Conservation (phyloP, 2,888 invertebrate species). For the Holacanthella duospinosa region DNA sequence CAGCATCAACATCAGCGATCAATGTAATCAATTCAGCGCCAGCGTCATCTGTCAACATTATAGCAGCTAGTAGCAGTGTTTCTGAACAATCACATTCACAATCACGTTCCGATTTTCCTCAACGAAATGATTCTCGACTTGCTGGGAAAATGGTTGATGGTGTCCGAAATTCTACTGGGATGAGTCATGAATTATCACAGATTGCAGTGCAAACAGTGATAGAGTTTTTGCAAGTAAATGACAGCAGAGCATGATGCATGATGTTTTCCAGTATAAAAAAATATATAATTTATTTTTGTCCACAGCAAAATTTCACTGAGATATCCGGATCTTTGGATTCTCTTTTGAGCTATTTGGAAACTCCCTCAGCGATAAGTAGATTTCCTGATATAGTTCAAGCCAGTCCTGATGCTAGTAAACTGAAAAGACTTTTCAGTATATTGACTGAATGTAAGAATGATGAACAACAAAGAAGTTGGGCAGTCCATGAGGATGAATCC, state of each 20-base stretch:
- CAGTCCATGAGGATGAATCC: slow-evolving; percentile 82
- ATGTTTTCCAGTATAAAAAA: too few species aligned
- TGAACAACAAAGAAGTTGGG: slow-evolving; percentile 91
- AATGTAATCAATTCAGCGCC: too few species aligned
- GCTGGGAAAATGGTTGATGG: slow-evolving; percentile 38
- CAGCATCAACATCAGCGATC: background rate
- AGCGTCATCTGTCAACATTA: too few species aligned
- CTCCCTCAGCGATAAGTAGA: slow-evolving; percentile 31
- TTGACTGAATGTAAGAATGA: slow-evolving; percentile 84
- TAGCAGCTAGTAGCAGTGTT: too few species aligned
- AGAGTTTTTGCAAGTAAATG: slow-evolving; percentile 37
- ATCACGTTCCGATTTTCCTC: too few species aligned
- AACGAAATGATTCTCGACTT: slow-evolving; percentile 13
- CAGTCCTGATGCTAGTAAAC: slow-evolving; percentile 70
- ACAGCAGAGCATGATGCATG: too few species aligned
- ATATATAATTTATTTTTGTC: slow-evolving; percentile 1
- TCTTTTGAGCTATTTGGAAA: slow-evolving; percentile 26
- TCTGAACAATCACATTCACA: too few species aligned
- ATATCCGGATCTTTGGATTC: slow-evolving; percentile 14
- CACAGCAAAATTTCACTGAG: background rate
- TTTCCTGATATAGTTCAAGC: slow-evolving; percentile 46
- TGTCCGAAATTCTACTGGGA: slow-evolving; percentile 69
- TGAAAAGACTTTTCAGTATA: slow-evolving; percentile 72
- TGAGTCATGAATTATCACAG: slow-evolving; percentile 76
- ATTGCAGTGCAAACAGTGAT: slow-evolving; percentile 72